Percentiles rank a stretch among this genome's conserved stretches.
These are phyloP conservation scores for Halcyon malimbica DNA, from an alignment of 2,113 vertebrate genomes.

Conservation along the genomic window DNA sequence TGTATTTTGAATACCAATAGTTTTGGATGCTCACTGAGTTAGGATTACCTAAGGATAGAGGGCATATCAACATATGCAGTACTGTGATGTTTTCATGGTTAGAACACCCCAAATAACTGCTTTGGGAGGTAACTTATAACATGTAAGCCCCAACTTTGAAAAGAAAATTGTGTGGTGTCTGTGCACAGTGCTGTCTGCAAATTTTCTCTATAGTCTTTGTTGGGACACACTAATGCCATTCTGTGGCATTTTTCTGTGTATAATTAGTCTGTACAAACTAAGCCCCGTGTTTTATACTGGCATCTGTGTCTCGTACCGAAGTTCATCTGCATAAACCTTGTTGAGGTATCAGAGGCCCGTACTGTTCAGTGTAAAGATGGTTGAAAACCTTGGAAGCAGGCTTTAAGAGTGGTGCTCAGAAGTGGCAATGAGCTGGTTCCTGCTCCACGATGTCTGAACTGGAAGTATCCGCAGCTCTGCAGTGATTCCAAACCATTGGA, in stretches of 20 bases:
- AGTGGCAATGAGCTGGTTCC: background rate
- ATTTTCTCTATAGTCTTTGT: background rate
- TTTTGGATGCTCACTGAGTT: background rate
- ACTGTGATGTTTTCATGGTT: background rate
- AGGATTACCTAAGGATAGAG: background rate
- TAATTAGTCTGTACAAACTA: background rate
- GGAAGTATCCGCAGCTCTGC: background rate
- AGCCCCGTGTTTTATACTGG: background rate
- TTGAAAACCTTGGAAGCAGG: background rate
- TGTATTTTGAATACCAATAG: background rate
- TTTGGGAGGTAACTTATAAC: background rate
- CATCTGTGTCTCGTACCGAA: background rate
- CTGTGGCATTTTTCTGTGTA: background rate
- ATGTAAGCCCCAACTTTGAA: background rate
- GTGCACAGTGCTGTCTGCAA: background rate
- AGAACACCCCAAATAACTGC: background rate
- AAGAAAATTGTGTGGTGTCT: background rate
- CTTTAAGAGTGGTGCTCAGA: background rate
- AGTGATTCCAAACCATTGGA: background rate
- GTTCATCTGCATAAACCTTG: background rate
- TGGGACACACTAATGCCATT: background rate
- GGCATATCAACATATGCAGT: background rate
- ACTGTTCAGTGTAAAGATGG: background rate
- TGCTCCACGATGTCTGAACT: background rate
- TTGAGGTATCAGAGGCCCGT: background rate